Evolutionary conservation across 1,140 invertebrate species (phyloP), one percentile per base, ranked within the genome.

Genomic region (Trypoxylus dichotomus): DNA sequence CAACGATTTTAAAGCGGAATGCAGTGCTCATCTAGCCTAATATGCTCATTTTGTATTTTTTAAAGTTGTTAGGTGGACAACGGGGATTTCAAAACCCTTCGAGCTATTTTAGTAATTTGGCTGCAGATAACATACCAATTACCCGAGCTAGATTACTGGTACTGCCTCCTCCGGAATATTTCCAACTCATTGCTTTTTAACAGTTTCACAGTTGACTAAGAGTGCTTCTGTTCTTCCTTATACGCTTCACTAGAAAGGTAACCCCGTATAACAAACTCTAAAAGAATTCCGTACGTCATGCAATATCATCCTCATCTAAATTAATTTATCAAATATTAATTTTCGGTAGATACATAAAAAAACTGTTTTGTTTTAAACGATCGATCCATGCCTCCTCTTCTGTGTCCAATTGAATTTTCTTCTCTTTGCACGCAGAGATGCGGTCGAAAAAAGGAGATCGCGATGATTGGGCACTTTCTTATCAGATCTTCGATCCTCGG

Each of bases 281-380:
- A 68, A 63, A 37, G 24, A 68, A 68, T 68, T 29, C 19, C 15
- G 15, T 68, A 29, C 24, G 60, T 68, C 60, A 68, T 68, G 60
- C 60, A 68, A 68, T 68, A 68, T 68, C 60, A 68, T 68, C 60
- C 60, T 68, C 60, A 68, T 68, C 60, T 68, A 68, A 68, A 68
- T 68, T 68, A 68, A 68, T 68, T 68, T 68, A 68, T 68, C 60
- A 68, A 68, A 68, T 68, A 68, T 68, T 68, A 68, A 68, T 68
- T 68, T 68, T 68, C 60, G 60, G 60, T 68, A 68, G 60, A 68
- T 68, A 24, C 24, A 68, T 68, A 24, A 68, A 68, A 25, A 25
- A 68, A 68, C 60, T 68, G 60, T 68, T 68, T 68, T 68, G 60
- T 68, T 68, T 68, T 68, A 68, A 68, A 68, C 60, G 60, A 68